These are phyloP conservation scores for Urocynchramus pylzowi DNA, from an alignment of 2,113 vertebrate genomes.

Conservation along the genomic window DNA sequence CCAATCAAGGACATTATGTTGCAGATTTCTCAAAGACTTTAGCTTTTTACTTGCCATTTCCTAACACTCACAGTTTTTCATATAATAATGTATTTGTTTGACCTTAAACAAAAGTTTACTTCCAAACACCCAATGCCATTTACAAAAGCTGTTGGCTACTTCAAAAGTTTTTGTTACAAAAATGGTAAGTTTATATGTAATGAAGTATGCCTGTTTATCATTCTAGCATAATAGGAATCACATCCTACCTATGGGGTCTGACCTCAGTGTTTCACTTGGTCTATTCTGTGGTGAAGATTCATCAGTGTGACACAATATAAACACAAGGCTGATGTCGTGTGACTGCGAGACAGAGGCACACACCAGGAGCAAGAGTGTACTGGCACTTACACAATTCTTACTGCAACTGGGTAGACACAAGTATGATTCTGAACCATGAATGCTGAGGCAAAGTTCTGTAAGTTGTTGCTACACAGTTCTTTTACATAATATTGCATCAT, in stretches of 20 bases:
- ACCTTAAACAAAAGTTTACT: conserved; percentile 13
- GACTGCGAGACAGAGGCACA: conserved; percentile 47
- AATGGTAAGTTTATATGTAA: not conserved
- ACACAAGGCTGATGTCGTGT: conserved; percentile 62
- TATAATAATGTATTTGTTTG: not conserved
- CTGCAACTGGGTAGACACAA: conserved; percentile 46
- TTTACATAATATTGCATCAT: conserved; percentile 63
- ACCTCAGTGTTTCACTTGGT: not conserved
- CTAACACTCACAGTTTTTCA: not conserved
- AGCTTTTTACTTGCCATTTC: not conserved
- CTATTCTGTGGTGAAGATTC: conserved; percentile 1
- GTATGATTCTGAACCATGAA: conserved; percentile 52
- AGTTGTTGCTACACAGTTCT: conserved; percentile 53
- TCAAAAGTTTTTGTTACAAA: conserved; percentile 31
- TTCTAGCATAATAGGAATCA: not conserved
- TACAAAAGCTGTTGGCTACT: conserved; percentile 19
- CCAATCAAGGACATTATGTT: not conserved
- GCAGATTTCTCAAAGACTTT: not conserved
- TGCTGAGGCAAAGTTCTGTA: conserved; percentile 42
- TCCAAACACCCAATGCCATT: not conserved
- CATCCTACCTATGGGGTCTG: not conserved
- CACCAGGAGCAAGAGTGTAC: conserved; percentile 69
- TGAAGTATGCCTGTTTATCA: not conserved
- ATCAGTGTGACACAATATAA: conserved; percentile 33
- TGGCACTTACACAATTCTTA: conserved; percentile 72